Evolutionary conservation across 2,797 vertebrate genomes (phyloP).

Genomic region (Arrhamphus sclerolepis): DNA sequence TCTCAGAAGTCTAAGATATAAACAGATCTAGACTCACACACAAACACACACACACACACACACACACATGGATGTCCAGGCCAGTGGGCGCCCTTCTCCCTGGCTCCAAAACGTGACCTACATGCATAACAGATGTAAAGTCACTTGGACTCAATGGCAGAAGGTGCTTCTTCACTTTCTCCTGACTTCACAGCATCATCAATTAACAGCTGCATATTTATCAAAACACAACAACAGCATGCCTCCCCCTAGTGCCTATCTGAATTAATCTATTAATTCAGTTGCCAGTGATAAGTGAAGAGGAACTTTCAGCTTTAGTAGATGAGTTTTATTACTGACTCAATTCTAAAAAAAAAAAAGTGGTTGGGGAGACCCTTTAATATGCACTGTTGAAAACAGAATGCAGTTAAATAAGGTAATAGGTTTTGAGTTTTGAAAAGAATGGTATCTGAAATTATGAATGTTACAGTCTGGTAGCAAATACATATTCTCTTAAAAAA

Average conservation of each 20-base stretch:
- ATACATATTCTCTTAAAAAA: not conserved
- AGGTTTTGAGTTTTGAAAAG: no score
- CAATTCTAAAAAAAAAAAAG: no score
- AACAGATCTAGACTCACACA: slow-evolving; percentile 7
- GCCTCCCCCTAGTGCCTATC: slow-evolving; percentile 69
- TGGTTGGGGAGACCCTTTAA: no score
- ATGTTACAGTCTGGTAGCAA: no score
- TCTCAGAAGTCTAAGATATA: not conserved
- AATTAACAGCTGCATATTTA: slow-evolving; percentile 46
- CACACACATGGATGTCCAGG: slow-evolving; percentile 6
- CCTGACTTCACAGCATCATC: slow-evolving; percentile 20
- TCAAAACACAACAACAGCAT: slow-evolving; percentile 53
- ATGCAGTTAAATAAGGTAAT: no score
- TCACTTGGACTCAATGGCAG: slow-evolving; percentile 3
- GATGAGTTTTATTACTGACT: not conserved
- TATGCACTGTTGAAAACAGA: no score
- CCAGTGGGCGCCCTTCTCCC: slow-evolving; percentile 23
- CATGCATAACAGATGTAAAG: slow-evolving; percentile 18
- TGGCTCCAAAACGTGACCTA: slow-evolving; percentile 23
- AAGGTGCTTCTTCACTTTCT: not conserved
- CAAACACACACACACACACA: no score
- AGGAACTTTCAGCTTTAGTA: not conserved
- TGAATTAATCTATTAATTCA: slow-evolving; percentile 15
- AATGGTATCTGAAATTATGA: no score
- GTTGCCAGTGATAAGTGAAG: not conserved